A percentile compares a stretch with the other conserved stretches of the same genome.
Evolutionary conservation across 1,140 invertebrate genomes (phyloP).

Genomic region (Drosophila ironensis): DNA sequence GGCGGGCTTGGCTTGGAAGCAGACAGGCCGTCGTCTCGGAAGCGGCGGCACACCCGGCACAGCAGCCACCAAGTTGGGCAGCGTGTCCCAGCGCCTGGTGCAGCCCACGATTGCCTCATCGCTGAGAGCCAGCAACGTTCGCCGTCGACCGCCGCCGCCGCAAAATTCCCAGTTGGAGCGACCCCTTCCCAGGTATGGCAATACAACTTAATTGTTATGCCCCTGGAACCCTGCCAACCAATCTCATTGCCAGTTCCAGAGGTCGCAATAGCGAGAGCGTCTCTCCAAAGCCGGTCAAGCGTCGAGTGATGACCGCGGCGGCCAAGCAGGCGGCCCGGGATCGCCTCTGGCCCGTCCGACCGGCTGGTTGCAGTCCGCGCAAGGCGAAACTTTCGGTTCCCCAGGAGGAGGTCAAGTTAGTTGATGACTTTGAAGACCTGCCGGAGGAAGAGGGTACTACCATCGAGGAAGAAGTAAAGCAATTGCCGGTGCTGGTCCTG

Average conservation of each 20-base stretch:
- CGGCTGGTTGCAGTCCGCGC: slow-evolving; percentile 2
- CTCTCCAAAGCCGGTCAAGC: not conserved
- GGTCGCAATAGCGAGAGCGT: not conserved
- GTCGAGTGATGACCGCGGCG: slow-evolving; percentile 3
- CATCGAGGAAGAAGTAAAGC: not conserved
- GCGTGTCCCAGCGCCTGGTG: slow-evolving; percentile 9
- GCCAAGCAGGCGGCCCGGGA: slow-evolving; percentile 13
- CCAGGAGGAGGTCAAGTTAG: not conserved
- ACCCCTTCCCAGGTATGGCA: not conserved
- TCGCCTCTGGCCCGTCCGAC: slow-evolving; percentile 21
- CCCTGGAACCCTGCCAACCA: not conserved
- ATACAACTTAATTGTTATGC: not conserved
- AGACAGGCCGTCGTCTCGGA: slow-evolving; percentile 3
- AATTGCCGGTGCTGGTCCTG: not conserved
- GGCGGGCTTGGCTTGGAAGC: slow-evolving; percentile 18
- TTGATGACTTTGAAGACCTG: not conserved
- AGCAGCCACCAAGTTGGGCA: not conserved
- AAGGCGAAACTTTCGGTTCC: not conserved
- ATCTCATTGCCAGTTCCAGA: not conserved
- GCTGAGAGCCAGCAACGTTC: slow-evolving; percentile 46
- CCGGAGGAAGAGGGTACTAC: not conserved
- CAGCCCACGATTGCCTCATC: slow-evolving; percentile 58
- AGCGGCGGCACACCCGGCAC: not conserved
- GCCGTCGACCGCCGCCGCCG: not conserved
- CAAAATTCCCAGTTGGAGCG: not conserved